These are phyloP conservation scores for Belgica antarctica DNA, from an alignment of 2,888 invertebrate species.

Conservation along the genomic window DNA sequence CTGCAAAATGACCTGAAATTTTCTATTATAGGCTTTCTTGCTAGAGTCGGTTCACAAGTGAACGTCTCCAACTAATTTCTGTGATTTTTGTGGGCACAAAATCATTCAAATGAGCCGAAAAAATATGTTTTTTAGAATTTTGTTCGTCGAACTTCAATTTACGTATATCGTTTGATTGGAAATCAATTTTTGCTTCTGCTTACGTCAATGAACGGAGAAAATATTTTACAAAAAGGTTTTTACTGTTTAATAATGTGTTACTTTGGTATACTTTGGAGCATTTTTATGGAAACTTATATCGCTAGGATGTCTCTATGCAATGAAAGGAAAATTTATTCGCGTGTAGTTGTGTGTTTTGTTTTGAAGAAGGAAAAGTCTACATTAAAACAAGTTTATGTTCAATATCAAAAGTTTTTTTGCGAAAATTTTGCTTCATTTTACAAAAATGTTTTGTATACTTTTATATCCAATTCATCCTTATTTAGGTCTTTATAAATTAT, in stretches of 20 bases:
- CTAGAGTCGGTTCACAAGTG: neutral
- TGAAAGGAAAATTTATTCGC: neutral
- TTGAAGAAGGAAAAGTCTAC: neutral
- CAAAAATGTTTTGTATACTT: conserved; percentile 41
- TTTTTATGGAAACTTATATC: conserved; percentile 33
- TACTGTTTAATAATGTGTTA: conserved; percentile 14
- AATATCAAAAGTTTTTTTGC: neutral
- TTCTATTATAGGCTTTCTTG: neutral
- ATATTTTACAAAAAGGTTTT: conserved; percentile 20
- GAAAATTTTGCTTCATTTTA: conserved; percentile 17
- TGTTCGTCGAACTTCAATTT: neutral
- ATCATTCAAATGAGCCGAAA: conserved; percentile 9
- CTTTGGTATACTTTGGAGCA: conserved; percentile 44
- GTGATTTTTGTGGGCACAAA: conserved; percentile 25
- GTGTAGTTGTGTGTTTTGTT: too few species aligned
- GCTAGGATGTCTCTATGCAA: neutral
- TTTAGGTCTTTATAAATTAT: conserved; percentile 7
- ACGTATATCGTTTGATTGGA: neutral
- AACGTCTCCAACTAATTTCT: neutral
- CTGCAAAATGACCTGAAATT: neutral
- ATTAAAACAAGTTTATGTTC: conserved; percentile 1
- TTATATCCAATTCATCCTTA: conserved; percentile 40
- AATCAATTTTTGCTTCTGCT: conserved; percentile 20
- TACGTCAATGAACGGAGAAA: conserved; percentile 18
- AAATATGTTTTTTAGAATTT: neutral